Percentiles rank a stretch among this genome's conserved stretches.
Conservation (phyloP, 1,140 invertebrate species). For the Gryllus bimaculatus region DNA sequence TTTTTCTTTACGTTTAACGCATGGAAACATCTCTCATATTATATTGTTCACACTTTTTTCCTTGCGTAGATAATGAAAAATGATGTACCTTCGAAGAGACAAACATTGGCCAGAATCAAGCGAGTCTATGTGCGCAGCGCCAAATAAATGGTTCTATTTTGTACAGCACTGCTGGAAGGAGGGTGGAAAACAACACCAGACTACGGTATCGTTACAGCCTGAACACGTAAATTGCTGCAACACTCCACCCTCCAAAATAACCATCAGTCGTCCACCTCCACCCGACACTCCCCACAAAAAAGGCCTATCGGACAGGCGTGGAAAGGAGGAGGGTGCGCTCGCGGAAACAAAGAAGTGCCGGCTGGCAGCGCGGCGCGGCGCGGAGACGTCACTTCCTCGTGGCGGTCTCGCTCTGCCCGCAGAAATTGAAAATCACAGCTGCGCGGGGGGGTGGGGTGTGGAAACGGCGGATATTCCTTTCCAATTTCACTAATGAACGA, state of each 20-base stretch:
- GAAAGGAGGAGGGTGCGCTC: neutral
- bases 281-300: neutral
- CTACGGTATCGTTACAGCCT: neutral
- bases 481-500: too few species aligned
- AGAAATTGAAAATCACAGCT: conserved; percentile 5
- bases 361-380: neutral
- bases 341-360: neutral
- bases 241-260: neutral
- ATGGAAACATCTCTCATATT: too few species aligned
- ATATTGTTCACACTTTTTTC: too few species aligned
- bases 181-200: neutral
- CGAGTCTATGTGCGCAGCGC: too few species aligned
- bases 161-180: neutral
- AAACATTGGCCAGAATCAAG: too few species aligned
- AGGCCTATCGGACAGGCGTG: neutral
- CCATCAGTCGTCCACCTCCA: neutral
- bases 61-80: too few species aligned
- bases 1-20: too few species aligned
- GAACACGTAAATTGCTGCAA: neutral
- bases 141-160: neutral
- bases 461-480: too few species aligned
- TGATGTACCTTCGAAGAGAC: too few species aligned
- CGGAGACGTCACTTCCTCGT: neutral
- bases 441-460: too few species aligned
- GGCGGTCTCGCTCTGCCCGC: neutral